Conservation (phyloP, 2,113 vertebrate genomes). For the Protobothrops mucrosquamatus region DNA sequence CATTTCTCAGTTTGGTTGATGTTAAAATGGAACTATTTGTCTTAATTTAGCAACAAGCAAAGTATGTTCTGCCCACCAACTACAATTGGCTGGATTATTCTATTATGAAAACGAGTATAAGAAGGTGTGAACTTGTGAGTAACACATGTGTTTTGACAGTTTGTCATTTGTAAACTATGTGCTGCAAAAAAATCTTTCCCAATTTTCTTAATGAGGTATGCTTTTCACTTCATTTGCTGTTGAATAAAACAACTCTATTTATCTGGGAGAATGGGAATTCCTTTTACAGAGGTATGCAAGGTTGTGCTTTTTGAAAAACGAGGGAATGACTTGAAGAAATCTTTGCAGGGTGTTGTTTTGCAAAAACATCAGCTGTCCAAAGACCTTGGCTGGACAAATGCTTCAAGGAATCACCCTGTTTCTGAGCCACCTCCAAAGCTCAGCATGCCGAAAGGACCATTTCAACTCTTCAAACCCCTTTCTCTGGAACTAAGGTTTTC, state of each 20-base stretch:
- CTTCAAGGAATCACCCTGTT: background rate
- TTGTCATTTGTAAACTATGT: background rate
- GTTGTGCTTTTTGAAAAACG: background rate
- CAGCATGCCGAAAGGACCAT: background rate
- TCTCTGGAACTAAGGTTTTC: background rate
- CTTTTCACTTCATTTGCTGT: background rate
- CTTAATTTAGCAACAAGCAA: conserved; percentile 1
- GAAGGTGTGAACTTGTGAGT: background rate
- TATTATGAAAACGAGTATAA: background rate
- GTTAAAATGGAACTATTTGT: background rate
- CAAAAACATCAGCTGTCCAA: background rate
- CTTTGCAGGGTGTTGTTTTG: background rate
- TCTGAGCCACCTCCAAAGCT: background rate
- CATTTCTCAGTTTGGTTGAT: background rate
- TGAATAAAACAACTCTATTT: background rate
- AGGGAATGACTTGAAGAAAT: background rate
- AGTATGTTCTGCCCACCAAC: background rate
- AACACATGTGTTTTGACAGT: background rate
- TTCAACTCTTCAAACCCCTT: background rate
- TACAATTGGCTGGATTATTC: background rate
- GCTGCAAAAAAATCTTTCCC: background rate
- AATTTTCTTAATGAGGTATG: background rate
- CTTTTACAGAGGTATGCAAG: background rate
- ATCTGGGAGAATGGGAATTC: background rate
- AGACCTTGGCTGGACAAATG: background rate